Evolutionary conservation across 2,113 vertebrate genomes (phyloP).

Genomic region (Hucho hucho): DNA sequence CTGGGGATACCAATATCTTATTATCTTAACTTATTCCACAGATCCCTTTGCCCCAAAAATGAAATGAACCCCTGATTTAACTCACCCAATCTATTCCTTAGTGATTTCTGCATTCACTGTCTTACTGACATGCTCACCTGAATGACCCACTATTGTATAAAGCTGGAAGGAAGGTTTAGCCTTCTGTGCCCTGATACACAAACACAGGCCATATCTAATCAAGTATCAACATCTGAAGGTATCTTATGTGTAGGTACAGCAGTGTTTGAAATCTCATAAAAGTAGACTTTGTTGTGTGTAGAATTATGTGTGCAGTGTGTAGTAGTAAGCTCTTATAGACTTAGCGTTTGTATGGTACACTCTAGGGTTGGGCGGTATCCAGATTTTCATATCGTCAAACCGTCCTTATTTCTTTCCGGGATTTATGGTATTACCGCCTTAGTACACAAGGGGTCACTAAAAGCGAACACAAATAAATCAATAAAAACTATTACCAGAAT

Average conservation of each 20-base stretch:
- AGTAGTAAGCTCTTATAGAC: neutral
- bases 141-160: neutral
- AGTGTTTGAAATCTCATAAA: neutral
- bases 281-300: slow-evolving; percentile 3
- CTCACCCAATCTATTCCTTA: neutral
- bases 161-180: slow-evolving; percentile 59
- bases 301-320: neutral
- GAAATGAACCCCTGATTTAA: neutral
- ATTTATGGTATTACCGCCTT: no score
- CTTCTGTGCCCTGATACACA: slow-evolving; percentile 65
- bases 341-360: neutral
- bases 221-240: slow-evolving; percentile 60
- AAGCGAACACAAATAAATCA: no score
- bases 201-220: slow-evolving; percentile 64
- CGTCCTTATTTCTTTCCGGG: no score
- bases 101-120: neutral
- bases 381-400: no score
- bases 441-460: no score
- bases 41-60: no score
- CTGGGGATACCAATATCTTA: no score
- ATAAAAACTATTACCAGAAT: no score
- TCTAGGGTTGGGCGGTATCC: no score
- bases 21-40: no score
- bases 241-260: neutral
- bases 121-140: neutral